Evolutionary conservation across 2,113 vertebrate species (phyloP).

Genomic region (Argyrosomus japonicus): DNA sequence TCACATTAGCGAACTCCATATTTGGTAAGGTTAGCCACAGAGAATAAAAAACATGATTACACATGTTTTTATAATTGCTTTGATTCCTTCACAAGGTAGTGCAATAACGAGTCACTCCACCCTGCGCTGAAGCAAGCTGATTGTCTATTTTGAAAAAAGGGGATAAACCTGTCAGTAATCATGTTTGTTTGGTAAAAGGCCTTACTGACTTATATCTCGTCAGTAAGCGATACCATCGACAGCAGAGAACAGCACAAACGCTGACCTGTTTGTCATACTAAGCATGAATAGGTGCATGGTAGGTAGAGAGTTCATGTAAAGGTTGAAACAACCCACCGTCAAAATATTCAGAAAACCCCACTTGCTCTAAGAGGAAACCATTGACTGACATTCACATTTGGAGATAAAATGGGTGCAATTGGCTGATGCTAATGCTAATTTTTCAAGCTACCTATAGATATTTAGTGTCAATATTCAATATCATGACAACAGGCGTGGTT

Average conservation of each 20-base stretch:
- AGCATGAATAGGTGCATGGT: slow-evolving; percentile 5
- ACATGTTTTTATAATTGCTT: slow-evolving; percentile 52
- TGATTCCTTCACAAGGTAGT: slow-evolving; percentile 19
- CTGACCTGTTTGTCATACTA: slow-evolving; percentile 12
- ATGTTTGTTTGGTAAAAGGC: slow-evolving; percentile 20
- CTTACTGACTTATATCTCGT: slow-evolving; percentile 21
- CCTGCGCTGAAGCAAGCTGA: slow-evolving; percentile 34
- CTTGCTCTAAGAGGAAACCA: neutral
- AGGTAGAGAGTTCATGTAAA: slow-evolving; percentile 19
- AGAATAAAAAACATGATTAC: slow-evolving; percentile 41
- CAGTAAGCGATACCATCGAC: slow-evolving; percentile 46
- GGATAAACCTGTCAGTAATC: slow-evolving; percentile 66
- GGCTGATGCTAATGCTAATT: neutral
- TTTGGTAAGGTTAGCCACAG: slow-evolving; percentile 28
- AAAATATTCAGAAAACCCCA: neutral
- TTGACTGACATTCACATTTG: neutral
- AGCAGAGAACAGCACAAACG: slow-evolving; percentile 20
- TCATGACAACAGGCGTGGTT: neutral
- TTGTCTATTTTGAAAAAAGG: slow-evolving; percentile 59
- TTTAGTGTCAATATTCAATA: neutral
- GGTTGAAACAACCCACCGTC: slow-evolving; percentile 18
- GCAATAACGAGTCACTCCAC: slow-evolving; percentile 25
- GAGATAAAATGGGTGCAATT: no score
- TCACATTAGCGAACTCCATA: slow-evolving; percentile 24
- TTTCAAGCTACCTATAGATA: neutral